Base-by-base conservation (phyloP, 30 jellyfish, hydroid and myxozoan genomes). In the Hydra vulgaris region DNA sequence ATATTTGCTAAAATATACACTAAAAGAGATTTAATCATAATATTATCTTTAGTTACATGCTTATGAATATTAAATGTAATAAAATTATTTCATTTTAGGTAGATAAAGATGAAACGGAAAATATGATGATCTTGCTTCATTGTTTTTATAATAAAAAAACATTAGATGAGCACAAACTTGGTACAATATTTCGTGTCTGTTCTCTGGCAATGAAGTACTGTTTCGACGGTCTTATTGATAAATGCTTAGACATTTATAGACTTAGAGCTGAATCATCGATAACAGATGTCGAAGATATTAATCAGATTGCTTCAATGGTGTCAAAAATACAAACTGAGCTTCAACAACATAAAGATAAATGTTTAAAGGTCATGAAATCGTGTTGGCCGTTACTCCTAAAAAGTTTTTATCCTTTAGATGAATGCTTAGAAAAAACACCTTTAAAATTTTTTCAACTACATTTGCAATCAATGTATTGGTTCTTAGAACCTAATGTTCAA, bases 161-260 rank as follows among this genome's bases (percentile, higher is more conserved):
- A 7, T 23, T 80, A 27, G 72, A 70, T 21, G 70, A 25, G 40
- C 83, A 80, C 83, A n/a, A 24, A 7, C 85, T 80, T 4, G 72
- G 21, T 66, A 70, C 83, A 16, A 82, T 80, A 18, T 21, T 71
- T 17, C 40, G 70, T 8, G 87, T 80, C 7, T 80, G 87, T 52
- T 24, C 70, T 70, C 66, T 80, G 8, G 87, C 87, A 53, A 80
- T 80, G 87, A 54, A 66, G 76, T 80, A 80, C 22, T 80, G 87
- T 66, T 80, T 66, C n/a, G 87, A 80, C 74, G 83, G 87, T 12
- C 70, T 80, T 24, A 80, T 80, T 18, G 70, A 40, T 7, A 70
- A 54, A 23, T 80, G 87, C 24, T 68, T 80, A 0, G 87, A 80
- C 27, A 25, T 80, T 22, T 80, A 56, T 21, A 70, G 66, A 23